These are phyloP conservation scores for Threskiornis aethiopicus DNA, from an alignment of 2,797 vertebrate genomes.

Conservation along the genomic window DNA sequence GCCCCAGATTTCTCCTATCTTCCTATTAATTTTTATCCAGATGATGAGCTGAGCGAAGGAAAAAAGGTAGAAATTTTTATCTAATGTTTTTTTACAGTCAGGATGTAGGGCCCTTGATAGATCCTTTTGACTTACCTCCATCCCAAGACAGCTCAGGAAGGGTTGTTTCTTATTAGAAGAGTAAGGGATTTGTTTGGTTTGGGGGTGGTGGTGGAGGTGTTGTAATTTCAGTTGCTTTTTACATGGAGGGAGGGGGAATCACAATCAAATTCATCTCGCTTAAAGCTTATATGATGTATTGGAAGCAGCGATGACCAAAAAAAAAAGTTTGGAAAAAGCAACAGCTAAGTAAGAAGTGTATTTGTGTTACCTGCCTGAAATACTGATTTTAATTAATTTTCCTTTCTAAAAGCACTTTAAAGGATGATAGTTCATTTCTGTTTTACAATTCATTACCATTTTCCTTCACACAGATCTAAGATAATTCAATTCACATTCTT, in stretches of 20 bases:
- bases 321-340: not conserved
- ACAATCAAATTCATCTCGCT: not conserved
- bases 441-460: not conserved
- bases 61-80: not conserved
- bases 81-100: not conserved
- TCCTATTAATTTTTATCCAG: not conserved
- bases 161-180: not conserved
- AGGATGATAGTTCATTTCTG: not conserved
- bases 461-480: not conserved
- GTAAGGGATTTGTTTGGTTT: not conserved
- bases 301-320: not conserved
- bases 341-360: not conserved
- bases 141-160: not conserved
- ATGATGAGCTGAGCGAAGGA: not conserved
- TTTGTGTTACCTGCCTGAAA: not conserved
- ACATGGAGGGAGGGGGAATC: not conserved
- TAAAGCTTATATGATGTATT: not conserved
- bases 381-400: not conserved
- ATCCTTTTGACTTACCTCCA: not conserved
- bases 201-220: too few relatives aligned
- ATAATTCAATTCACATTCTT: not conserved
- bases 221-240: not conserved
- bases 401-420: not conserved
- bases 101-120: not conserved
- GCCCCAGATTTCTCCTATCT: not conserved